Evolutionary conservation across 2,888 invertebrate species (phyloP), one percentile per base, ranked within the genome.

Genomic region (Diabrotica balteata): DNA sequence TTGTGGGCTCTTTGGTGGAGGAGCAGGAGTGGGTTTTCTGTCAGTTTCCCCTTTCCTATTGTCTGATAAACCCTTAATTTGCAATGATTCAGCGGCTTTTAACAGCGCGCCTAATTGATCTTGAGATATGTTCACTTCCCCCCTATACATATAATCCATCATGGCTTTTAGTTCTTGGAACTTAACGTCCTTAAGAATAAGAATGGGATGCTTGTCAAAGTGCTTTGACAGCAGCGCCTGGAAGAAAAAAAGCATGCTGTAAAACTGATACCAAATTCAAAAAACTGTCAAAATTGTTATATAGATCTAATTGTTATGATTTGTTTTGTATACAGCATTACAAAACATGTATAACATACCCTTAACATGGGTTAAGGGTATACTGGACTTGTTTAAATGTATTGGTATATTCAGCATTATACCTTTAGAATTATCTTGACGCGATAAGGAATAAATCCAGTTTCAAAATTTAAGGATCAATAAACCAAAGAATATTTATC

Each of bases 81-180:
- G 94, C 80, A 96, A 87, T 65, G 94, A 93, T 86, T 95, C 95
- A 2, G 96, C 96, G 54, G 96, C 94, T 84, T 94, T 95, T 63
- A 96, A 85, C 79, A 96, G 86, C 17, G 94, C 93, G 58, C 93
- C 92, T 81, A 96, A 86, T 85, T 96, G 95, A 86, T 95, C 95
- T 85, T 96, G 95, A 77, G 94, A 93, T 85, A 96, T 94, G 86
- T 95, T 95, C 62, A 95, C 95, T 87, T 95, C 95, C 72, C 96
- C 96, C 78, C 93, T 89, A 84, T 96, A 96, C 95, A 96, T 95
- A 80, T 95, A 96, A 84, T 95, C 94, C 91, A 95, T 93, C 92
- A 96, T 93, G 73, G 94, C 94, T 86, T 94, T 90, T 77, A 96
- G 85, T 86, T 95, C 95, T 83, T 92, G 92, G 85, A 92, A 95